These are phyloP conservation scores for Plagodis dolabraria DNA, from an alignment of 2,888 invertebrate species.

Conservation along the genomic window DNA sequence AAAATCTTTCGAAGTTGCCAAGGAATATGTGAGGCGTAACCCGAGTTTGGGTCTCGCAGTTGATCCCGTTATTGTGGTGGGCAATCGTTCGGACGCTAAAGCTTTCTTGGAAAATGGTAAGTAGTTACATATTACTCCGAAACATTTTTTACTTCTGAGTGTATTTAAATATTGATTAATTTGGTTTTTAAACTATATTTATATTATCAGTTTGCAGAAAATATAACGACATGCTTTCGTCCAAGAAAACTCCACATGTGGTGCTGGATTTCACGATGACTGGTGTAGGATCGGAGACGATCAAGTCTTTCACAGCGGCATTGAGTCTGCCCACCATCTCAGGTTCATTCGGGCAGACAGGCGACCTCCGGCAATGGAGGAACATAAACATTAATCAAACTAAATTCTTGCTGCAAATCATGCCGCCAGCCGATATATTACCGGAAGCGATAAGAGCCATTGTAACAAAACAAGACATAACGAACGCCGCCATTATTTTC, in stretches of 20 bases:
- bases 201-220: constrained; percentile 84
- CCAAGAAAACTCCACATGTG: constrained; percentile 89
- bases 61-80: constrained; percentile 86
- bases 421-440: constrained; percentile 93
- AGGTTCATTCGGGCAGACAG: constrained; percentile 93
- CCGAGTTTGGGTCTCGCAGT: constrained; percentile 87
- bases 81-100: constrained; percentile 90
- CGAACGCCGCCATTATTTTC: constrained; percentile 96
- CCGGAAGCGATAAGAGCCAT: constrained; percentile 93
- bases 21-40: constrained; percentile 89
- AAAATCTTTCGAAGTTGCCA: constrained; percentile 88
- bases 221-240: constrained; percentile 87
- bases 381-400: constrained; percentile 88
- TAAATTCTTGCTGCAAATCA: constrained; percentile 91
- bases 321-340: constrained; percentile 93
- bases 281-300: constrained; percentile 92
- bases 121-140: constrained; percentile 34
- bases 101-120: constrained; percentile 88
- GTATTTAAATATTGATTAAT: neutral
- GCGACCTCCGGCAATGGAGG: constrained; percentile 93
- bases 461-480: constrained; percentile 92
- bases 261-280: constrained; percentile 93
- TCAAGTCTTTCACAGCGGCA: constrained; percentile 92
- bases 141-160: neutral
- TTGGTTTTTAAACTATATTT: too few relatives aligned